phyloP scores from a whole-genome alignment of 2,797 vertebrate genomes.

The Furcifer pardalis region DNA sequence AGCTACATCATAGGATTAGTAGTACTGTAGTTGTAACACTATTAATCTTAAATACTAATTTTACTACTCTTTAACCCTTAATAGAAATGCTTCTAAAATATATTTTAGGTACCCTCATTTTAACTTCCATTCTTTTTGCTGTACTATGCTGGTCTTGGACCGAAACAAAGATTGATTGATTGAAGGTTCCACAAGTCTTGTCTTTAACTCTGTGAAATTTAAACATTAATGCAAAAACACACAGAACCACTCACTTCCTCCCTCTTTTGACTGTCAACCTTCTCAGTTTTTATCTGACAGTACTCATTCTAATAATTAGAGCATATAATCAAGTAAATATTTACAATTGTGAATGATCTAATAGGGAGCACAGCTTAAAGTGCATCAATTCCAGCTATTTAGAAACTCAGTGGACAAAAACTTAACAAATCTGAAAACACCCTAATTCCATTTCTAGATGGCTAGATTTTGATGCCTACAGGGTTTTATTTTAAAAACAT shows the following conservation, averaged over 20 bases:
- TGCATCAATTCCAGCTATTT: not conserved
- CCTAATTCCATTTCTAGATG: not conserved
- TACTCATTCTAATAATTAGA: constrained; percentile 54
- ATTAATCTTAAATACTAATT: too few species aligned
- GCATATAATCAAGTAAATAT: accelerated
- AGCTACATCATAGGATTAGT: too few species aligned
- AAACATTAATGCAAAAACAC: not conserved
- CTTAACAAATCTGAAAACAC: not conserved
- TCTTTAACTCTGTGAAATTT: not conserved
- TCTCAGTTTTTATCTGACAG: not conserved
- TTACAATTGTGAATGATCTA: not conserved
- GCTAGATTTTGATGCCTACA: not conserved
- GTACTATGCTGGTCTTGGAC: too few species aligned
- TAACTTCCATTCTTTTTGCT: too few species aligned
- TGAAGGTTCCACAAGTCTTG: too few species aligned
- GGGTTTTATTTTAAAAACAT: not conserved
- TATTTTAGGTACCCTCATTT: too few species aligned
- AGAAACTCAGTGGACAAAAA: constrained; percentile 49
- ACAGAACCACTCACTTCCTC: constrained; percentile 15
- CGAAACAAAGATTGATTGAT: too few species aligned
- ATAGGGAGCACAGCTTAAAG: constrained; percentile 5
- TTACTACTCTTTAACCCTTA: too few species aligned
- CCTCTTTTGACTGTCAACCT: accelerated
- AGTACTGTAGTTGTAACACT: too few species aligned
- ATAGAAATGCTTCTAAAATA: too few species aligned